Base-by-base conservation (phyloP, 64 coral and sea anemone genomes). In the Actinia equina region DNA sequence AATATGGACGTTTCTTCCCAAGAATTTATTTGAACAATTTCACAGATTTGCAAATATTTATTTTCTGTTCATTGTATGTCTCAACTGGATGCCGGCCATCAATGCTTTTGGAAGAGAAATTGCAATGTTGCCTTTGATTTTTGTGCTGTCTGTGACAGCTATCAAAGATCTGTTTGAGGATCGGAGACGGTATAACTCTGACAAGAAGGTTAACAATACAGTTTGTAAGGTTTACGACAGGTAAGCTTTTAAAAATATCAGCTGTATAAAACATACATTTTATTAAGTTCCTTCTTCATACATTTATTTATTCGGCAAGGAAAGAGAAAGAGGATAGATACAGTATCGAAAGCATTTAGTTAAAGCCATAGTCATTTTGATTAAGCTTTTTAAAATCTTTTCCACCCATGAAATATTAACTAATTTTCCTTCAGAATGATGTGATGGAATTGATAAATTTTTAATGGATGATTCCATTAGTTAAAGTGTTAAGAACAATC, bases 41-140 rank as follows among this genome's bases (percentile, higher is more conserved):
- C 97, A 99, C 82, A 93, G 97, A 64, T 99, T 99, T 88, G 97
- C 97, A 86, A 99, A 99, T 80, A 89, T 99, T 52, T 99, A 99
- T 86, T 99, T 99, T 82, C 74, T 99, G 76, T 76, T 84, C n/a
- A 99, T 99, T 51, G 88, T 95, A 19, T 87, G 94, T 85, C 86
- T 99, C 82, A 99, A 99, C 87, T 95, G 94, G 88, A 89, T 99
- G 2, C 97, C 97, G 43, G 97, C 92, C 53, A 99, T 99, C 45
- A 99, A 99, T 79, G 97, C 97, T 84, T 99, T 99, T 87, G 93
- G 93, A 18, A 95, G 92, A 84, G 94, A 99, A 77, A 95, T 99
- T 26, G 93, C 97, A 2, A 99, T 99, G 97, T 80, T 88, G 0
- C 97, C 97, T 44, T 81, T 99, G 15, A 41, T 99, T 18, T 95